Conservation (phyloP, 2,113 vertebrate species). For the Aphelocoma coerulescens region DNA sequence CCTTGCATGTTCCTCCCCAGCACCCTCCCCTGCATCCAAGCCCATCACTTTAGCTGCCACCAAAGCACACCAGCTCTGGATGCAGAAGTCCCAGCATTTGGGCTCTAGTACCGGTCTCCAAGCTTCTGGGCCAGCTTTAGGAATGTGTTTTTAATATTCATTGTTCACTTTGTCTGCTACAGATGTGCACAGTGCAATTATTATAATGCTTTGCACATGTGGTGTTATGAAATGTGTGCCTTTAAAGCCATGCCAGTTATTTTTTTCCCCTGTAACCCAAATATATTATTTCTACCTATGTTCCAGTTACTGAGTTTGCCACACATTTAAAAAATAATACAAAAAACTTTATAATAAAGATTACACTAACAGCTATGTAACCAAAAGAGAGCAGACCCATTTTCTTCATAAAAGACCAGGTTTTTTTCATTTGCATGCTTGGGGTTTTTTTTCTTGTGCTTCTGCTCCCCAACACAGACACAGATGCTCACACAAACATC, state of each 20-base stretch:
- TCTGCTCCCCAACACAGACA: background rate
- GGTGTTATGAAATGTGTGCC: conserved; percentile 69
- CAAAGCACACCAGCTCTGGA: conserved; percentile 25
- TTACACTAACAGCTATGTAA: conserved; percentile 42
- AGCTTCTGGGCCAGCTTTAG: conserved; percentile 53
- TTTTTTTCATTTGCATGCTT: conserved; percentile 56
- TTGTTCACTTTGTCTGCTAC: conserved; percentile 72
- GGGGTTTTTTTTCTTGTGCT: conserved; percentile 1
- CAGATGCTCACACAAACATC: background rate
- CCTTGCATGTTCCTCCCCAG: background rate
- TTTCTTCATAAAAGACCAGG: conserved; percentile 24
- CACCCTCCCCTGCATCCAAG: background rate
- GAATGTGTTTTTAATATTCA: conserved; percentile 78
- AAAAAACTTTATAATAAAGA: conserved; percentile 54
- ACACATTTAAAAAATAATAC: background rate
- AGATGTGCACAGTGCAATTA: conserved; percentile 72
- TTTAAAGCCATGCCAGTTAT: conserved; percentile 74
- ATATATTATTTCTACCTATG: conserved; percentile 74
- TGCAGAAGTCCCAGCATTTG: background rate
- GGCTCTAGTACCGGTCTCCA: conserved; percentile 39
- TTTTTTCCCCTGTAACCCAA: conserved; percentile 55
- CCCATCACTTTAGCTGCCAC: background rate
- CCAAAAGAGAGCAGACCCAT: background rate
- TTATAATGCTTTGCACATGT: conserved; percentile 79
- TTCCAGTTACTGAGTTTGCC: conserved; percentile 61